Percentiles rank a stretch among this genome's conserved stretches.
These are phyloP conservation scores for Hemiprocne comata DNA, from an alignment of 2,113 vertebrate genomes.

Conservation along the genomic window DNA sequence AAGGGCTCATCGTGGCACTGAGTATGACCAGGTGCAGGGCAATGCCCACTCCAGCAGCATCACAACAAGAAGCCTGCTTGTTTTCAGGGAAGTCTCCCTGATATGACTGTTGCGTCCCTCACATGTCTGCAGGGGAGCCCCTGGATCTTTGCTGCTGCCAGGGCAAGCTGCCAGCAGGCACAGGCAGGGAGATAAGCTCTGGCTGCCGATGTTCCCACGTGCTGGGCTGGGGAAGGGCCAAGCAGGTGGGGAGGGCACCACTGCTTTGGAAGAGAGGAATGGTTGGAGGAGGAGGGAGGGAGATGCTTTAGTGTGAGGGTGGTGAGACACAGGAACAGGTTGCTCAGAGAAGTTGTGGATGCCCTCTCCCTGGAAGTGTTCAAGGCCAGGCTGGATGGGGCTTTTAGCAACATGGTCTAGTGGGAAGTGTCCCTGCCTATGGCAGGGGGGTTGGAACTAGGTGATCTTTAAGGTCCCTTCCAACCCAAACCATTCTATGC, in stretches of 20 bases:
- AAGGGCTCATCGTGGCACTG: fast-evolving
- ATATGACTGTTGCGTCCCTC: not conserved
- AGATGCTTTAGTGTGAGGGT: not conserved
- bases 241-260: not conserved
- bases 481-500: too few species aligned
- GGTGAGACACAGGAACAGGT: too few species aligned
- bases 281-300: not conserved
- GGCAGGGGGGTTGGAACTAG: too few species aligned
- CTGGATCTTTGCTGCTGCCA: not conserved
- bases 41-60: fast-evolving
- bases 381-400: too few species aligned
- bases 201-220: fast-evolving
- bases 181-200: fast-evolving
- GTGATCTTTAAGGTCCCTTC: too few species aligned
- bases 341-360: too few species aligned
- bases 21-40: fast-evolving
- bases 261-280: not conserved
- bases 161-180: not conserved
- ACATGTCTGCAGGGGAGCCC: fast-evolving
- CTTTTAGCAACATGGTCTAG: too few species aligned
- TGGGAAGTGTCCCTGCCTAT: too few species aligned
- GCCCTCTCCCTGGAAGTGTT: too few species aligned
- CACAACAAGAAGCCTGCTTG: not conserved
- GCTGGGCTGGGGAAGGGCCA: not conserved
- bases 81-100: not conserved